Evolutionary conservation across 2,888 invertebrate genomes (phyloP).

Genomic region (Xylophagus ater): DNA sequence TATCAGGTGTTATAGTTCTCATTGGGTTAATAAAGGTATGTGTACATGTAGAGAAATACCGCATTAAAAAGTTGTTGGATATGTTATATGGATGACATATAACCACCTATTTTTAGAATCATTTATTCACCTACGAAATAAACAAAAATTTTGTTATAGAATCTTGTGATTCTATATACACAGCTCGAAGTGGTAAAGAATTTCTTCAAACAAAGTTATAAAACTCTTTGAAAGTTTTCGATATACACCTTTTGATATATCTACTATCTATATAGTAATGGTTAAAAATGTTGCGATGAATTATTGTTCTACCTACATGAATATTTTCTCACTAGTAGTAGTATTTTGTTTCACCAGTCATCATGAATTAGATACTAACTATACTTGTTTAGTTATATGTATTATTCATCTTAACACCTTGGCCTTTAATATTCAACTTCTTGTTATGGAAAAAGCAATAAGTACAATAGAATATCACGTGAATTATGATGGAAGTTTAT

Average conservation of each 20-base stretch:
- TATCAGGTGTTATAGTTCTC: too few relatives aligned
- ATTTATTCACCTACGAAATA: too few relatives aligned
- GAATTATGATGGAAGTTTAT: slow-evolving; percentile 14
- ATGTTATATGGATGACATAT: too few relatives aligned
- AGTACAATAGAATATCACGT: slow-evolving; percentile 16
- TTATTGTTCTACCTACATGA: background rate
- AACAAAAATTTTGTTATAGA: too few relatives aligned
- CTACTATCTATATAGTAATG: background rate
- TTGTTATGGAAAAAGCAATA: slow-evolving; percentile 15
- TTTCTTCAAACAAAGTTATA: too few relatives aligned
- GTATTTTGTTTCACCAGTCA: slow-evolving; percentile 1
- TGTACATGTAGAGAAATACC: too few relatives aligned
- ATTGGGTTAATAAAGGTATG: too few relatives aligned
- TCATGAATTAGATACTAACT: background rate
- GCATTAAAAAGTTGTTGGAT: too few relatives aligned
- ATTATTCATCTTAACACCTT: slow-evolving; percentile 15
- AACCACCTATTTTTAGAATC: too few relatives aligned
- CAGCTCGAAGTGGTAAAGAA: too few relatives aligned
- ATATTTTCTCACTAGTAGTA: background rate
- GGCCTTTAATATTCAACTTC: slow-evolving; percentile 15
- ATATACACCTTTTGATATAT: background rate
- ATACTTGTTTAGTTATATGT: background rate
- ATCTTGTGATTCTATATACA: too few relatives aligned
- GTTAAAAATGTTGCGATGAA: slow-evolving; percentile 2
- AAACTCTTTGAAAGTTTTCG: too few relatives aligned